Conservation (phyloP, 2,797 vertebrate genomes). For the Phalloptychus januarius region DNA sequence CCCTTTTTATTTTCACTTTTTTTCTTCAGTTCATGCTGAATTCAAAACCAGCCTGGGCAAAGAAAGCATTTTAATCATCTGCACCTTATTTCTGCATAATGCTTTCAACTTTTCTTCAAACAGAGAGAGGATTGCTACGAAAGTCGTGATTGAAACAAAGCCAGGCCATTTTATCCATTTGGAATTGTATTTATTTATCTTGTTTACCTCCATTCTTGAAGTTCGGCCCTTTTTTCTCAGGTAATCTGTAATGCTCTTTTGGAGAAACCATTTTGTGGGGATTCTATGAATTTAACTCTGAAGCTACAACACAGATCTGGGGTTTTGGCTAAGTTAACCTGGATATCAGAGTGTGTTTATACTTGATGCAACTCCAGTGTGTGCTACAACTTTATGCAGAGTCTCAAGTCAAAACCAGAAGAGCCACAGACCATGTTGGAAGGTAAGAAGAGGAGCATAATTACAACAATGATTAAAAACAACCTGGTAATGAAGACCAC, state of each 20-base stretch:
- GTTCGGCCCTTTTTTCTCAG: constrained; percentile 10
- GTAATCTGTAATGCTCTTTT: neutral
- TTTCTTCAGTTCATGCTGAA: constrained; percentile 65
- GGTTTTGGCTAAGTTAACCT: neutral
- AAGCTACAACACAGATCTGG: neutral
- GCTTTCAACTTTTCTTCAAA: constrained; percentile 67
- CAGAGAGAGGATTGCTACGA: constrained; percentile 48
- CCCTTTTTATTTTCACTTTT: constrained; percentile 56
- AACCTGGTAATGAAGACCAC: neutral
- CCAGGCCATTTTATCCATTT: constrained; percentile 38
- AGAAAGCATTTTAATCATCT: constrained; percentile 73
- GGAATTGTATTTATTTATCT: constrained; percentile 12
- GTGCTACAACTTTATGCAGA: neutral
- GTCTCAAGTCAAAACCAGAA: neutral
- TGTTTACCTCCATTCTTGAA: constrained; percentile 34
- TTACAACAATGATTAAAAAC: neutral
- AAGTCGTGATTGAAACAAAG: constrained; percentile 54
- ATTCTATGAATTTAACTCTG: neutral
- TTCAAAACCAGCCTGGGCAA: constrained; percentile 73
- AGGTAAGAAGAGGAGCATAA: neutral
- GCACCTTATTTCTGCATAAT: constrained; percentile 71
- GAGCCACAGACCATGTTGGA: neutral
- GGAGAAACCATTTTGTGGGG: neutral
- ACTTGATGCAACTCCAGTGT: neutral
- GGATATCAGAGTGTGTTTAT: neutral